Conservation (phyloP, 2,797 vertebrate species). For the Typhlichthys subterraneus region DNA sequence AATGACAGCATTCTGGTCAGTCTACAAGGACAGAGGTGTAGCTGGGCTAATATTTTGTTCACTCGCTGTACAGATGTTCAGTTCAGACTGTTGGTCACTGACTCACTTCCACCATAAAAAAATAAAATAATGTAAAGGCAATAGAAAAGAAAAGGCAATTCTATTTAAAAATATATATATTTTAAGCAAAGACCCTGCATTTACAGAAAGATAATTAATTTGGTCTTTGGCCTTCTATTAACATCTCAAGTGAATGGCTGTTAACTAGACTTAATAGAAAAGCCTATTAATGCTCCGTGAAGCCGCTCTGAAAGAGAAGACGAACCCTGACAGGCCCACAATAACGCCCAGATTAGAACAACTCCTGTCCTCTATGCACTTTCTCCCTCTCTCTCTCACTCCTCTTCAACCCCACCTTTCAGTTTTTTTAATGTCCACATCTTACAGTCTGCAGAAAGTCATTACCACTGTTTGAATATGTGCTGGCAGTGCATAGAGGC, state of each 20-base stretch:
- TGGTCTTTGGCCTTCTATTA: conserved; percentile 48
- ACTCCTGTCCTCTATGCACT: conserved; percentile 22
- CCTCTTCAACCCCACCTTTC: neutral
- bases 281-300: conserved; percentile 47
- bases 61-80: too few species aligned
- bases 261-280: conserved; percentile 62
- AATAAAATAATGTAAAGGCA: neutral
- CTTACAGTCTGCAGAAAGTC: conserved; percentile 41
- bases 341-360: conserved; percentile 40
- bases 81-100: too few species aligned
- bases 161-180: conserved; percentile 8
- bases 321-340: conserved; percentile 67
- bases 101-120: too few species aligned
- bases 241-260: conserved; percentile 50
- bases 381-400: conserved; percentile 2
- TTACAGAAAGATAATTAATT: conserved; percentile 50
- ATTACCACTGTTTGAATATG: conserved; percentile 71
- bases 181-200: conserved; percentile 29
- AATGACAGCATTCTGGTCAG: too few species aligned
- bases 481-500: conserved; percentile 55
- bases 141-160: conserved; percentile 4
- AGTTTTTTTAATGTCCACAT: neutral
- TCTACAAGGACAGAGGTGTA: too few species aligned
- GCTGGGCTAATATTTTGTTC: too few species aligned
- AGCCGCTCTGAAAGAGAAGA: conserved; percentile 56